Percentiles rank a stretch among this genome's conserved stretches.
Evolutionary conservation across 2,113 vertebrate genomes (phyloP).

Genomic region (Tichodroma muraria): DNA sequence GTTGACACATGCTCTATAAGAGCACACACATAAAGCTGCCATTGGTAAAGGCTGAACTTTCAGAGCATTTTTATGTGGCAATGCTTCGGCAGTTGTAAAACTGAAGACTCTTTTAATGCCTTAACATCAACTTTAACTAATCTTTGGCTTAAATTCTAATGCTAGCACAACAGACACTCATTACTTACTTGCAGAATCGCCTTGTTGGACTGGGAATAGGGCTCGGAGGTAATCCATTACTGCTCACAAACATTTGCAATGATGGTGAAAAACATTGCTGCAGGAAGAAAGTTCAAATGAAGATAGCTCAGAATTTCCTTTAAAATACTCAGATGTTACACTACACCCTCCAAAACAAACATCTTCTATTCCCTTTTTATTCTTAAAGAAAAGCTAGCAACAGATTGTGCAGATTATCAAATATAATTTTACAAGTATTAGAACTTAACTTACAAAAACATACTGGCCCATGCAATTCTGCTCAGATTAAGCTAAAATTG

Average conservation of each 20-base stretch:
- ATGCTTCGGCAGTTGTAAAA: background rate
- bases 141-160: background rate
- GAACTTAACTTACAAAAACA: background rate
- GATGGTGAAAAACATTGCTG: conserved; percentile 95
- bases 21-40: background rate
- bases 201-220: conserved; percentile 87
- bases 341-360: background rate
- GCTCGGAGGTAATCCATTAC: conserved; percentile 89
- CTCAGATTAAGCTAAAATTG: background rate
- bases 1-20: background rate
- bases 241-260: conserved; percentile 93
- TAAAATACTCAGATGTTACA: background rate
- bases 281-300: background rate
- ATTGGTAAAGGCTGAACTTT: background rate
- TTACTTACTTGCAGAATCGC: conserved; percentile 79
- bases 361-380: background rate
- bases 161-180: background rate
- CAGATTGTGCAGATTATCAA: background rate
- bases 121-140: background rate
- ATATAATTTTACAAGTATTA: background rate
- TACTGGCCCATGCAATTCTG: background rate
- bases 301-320: background rate
- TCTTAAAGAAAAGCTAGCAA: background rate
- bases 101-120: background rate
- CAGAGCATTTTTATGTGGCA: background rate